phyloP scores from a whole-genome alignment of 2,113 vertebrate species.

The Brachyhypopomus occidentalis region DNA sequence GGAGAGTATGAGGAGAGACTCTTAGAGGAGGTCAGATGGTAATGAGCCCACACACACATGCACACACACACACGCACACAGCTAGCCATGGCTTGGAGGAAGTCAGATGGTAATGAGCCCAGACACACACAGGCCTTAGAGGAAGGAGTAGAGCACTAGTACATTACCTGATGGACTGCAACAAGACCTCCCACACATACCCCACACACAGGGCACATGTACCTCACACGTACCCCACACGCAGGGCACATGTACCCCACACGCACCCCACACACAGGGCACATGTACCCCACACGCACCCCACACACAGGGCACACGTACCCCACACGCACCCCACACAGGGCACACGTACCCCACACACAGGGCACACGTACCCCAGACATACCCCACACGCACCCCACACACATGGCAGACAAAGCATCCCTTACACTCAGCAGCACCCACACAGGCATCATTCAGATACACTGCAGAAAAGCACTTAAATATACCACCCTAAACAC shows the following conservation, averaged over 20 bases:
- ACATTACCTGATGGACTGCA: conserved; percentile 2
- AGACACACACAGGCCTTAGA: conserved; percentile 19
- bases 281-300: not conserved
- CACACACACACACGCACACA: no score
- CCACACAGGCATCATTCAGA: no score
- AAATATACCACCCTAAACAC: not conserved
- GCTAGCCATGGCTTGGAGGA: not conserved
- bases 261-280: not conserved
- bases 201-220: conserved; percentile 12
- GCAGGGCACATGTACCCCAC: no score
- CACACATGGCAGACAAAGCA: no score
- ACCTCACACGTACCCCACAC: conserved; percentile 28
- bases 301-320: not conserved
- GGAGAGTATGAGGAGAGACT: conserved; percentile 22
- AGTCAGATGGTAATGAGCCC: conserved; percentile 33
- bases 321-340: no score
- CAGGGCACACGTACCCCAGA: not conserved
- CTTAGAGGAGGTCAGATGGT: conserved; percentile 26
- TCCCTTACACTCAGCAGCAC: not conserved
- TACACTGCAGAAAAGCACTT: no score
- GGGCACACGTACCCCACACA: no score
- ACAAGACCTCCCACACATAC: conserved; percentile 33
- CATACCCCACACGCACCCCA: not conserved
- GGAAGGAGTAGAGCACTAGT: conserved; percentile 2
- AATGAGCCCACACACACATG: conserved; percentile 10